phyloP scores from a whole-genome alignment of 2,113 vertebrate genomes.

The Stegastes partitus region DNA sequence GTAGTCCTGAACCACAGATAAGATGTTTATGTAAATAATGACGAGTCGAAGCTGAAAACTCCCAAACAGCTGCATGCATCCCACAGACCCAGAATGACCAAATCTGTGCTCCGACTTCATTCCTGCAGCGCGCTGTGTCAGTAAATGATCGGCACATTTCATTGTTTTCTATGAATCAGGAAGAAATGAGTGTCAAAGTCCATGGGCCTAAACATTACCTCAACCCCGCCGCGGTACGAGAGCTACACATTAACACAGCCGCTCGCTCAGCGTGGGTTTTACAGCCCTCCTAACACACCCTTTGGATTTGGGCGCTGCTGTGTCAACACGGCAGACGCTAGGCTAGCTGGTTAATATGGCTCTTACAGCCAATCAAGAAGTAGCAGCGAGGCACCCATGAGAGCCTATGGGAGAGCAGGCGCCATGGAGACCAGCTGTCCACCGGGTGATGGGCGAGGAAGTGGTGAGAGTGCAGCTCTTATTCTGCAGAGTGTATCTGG shows the following conservation, averaged over 20 bases:
- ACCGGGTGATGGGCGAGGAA: constrained; percentile 39
- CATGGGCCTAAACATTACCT: constrained; percentile 64
- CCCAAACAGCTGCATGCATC: background rate
- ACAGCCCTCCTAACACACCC: constrained; percentile 78
- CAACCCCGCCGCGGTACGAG: constrained; percentile 31
- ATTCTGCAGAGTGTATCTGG: constrained; percentile 17
- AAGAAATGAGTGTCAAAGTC: constrained; percentile 76
- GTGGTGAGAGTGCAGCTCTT: constrained; percentile 28
- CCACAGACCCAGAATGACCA: background rate
- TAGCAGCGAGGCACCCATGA: constrained; percentile 27
- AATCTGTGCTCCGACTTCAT: constrained; percentile 10
- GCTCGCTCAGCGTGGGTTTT: constrained; percentile 67
- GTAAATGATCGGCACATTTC: constrained; percentile 71
- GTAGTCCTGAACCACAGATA: background rate
- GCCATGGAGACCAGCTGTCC: constrained; percentile 73
- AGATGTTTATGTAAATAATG: background rate
- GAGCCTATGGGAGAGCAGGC: constrained; percentile 55
- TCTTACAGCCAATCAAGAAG: constrained; percentile 51
- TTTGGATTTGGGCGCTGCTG: constrained; percentile 70
- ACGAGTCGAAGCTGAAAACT: background rate
- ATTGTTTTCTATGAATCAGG: constrained; percentile 58
- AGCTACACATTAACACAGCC: constrained; percentile 79
- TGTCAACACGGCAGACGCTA: constrained; percentile 76
- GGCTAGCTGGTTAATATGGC: constrained; percentile 26
- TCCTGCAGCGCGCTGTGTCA: constrained; percentile 22